phyloP scores from a whole-genome alignment of 2,113 vertebrate species.

The Grallaria varia region DNA sequence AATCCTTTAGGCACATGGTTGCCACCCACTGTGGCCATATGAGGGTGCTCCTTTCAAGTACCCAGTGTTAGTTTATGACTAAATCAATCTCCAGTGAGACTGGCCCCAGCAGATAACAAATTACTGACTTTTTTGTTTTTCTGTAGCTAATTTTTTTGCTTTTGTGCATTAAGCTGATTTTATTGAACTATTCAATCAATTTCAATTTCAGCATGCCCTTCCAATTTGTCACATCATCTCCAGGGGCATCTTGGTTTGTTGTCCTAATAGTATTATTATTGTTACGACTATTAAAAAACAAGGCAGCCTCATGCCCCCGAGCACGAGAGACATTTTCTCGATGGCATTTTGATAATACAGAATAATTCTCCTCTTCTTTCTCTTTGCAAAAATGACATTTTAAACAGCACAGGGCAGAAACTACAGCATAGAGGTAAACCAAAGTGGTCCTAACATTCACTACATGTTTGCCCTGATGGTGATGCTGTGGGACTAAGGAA shows the following conservation, averaged over 20 bases:
- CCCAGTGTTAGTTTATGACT: background rate
- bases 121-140: constrained; percentile 6
- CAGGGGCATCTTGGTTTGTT: constrained; percentile 45
- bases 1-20: background rate
- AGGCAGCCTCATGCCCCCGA: background rate
- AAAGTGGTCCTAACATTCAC: background rate
- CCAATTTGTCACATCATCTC: constrained; percentile 64
- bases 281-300: background rate
- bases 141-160: constrained; percentile 49
- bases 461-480: background rate
- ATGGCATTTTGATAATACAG: constrained; percentile 7
- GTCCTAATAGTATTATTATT: constrained; percentile 48
- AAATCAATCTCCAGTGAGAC: constrained; percentile 41
- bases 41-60: background rate
- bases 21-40: background rate
- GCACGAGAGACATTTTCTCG: background rate
- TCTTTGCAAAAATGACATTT: constrained; percentile 3
- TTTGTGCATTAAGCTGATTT: constrained; percentile 60
- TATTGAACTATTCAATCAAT: constrained; percentile 71
- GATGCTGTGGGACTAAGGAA: background rate
- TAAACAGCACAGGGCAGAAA: background rate
- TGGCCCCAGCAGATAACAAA: constrained; percentile 41
- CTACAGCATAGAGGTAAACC: background rate
- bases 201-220: constrained; percentile 61
- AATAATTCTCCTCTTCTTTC: background rate